These are phyloP conservation scores for Encarsia formosa DNA, from an alignment of 2,888 invertebrate genomes.

Conservation along the genomic window DNA sequence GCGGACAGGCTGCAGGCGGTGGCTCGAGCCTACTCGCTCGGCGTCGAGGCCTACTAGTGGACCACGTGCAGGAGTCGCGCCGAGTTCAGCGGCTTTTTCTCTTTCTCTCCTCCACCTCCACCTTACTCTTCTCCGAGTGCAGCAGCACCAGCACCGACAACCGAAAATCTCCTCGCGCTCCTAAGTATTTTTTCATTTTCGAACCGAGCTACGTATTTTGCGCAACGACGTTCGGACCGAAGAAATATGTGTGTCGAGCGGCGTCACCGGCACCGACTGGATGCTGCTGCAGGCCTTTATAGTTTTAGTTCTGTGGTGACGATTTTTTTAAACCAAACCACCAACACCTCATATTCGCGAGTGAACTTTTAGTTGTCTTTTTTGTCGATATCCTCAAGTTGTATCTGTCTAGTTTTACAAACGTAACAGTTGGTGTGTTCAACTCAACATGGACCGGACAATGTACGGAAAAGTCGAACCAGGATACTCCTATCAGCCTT, in stretches of 20 bases:
- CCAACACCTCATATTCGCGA: too few species aligned
- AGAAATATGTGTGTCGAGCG: neutral
- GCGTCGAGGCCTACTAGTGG: neutral
- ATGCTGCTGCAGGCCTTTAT: too few species aligned
- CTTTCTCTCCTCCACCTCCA: conserved; percentile 1
- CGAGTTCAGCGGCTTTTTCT: conserved; percentile 27
- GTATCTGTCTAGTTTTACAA: too few species aligned
- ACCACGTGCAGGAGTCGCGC: conserved; percentile 23
- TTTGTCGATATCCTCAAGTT: too few species aligned
- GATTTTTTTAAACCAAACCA: too few species aligned
- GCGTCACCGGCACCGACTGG: neutral
- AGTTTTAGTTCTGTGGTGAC: too few species aligned
- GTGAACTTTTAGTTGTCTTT: too few species aligned
- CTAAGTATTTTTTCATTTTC: too few species aligned
- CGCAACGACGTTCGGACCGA: too few species aligned
- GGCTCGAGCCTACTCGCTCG: neutral
- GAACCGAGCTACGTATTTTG: too few species aligned
- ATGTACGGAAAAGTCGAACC: conserved; percentile 87
- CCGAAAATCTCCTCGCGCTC: neutral
- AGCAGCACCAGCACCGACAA: neutral
- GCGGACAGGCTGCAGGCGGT: neutral
- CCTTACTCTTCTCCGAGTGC: neutral
- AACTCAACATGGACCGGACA: conserved; percentile 71
- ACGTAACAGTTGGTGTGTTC: too few species aligned
- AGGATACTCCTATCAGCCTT: conserved; percentile 74